These are phyloP conservation scores for Bacillus rossius DNA, from an alignment of 1,140 invertebrate genomes.

Conservation along the genomic window DNA sequence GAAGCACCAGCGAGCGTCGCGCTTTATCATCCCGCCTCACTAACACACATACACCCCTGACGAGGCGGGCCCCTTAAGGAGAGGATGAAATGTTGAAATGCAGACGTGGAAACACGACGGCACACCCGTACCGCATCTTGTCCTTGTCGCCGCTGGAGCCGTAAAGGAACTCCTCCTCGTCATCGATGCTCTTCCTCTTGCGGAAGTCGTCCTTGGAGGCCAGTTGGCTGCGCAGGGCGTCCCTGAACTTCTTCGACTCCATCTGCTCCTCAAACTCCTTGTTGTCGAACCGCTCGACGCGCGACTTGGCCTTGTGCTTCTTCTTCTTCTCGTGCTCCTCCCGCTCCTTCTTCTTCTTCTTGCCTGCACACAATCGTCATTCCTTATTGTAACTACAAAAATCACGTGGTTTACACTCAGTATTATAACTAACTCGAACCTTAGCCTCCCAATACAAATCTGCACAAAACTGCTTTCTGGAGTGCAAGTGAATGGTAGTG, in stretches of 20 bases:
- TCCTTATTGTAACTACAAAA: slow-evolving; percentile 6
- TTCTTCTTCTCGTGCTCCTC: slow-evolving; percentile 56
- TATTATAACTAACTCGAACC: too few relatives aligned
- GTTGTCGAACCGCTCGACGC: slow-evolving; percentile 18
- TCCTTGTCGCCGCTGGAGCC: slow-evolving; percentile 9
- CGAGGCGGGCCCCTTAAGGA: too few relatives aligned
- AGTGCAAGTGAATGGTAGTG: too few relatives aligned
- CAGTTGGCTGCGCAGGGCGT: slow-evolving; percentile 55
- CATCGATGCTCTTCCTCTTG: slow-evolving; percentile 19
- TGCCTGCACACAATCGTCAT: slow-evolving; percentile 31
- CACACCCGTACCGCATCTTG: slow-evolving; percentile 17
- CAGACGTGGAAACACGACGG: too few relatives aligned
- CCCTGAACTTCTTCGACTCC: slow-evolving; percentile 55
- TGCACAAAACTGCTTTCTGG: too few relatives aligned
- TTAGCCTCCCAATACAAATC: too few relatives aligned
- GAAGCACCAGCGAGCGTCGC: too few relatives aligned
- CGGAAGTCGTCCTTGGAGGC: slow-evolving; percentile 20
- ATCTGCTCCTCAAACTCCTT: slow-evolving; percentile 52
- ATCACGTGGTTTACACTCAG: too few relatives aligned
- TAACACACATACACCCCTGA: too few relatives aligned
- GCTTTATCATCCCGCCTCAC: too few relatives aligned
- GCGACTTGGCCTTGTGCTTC: slow-evolving; percentile 43
- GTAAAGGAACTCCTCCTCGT: slow-evolving; percentile 27
- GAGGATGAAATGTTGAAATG: too few relatives aligned
- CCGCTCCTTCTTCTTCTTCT: slow-evolving; percentile 57